Conservation (phyloP, 2,113 vertebrate species). For the Orthonyx spaldingii region DNA sequence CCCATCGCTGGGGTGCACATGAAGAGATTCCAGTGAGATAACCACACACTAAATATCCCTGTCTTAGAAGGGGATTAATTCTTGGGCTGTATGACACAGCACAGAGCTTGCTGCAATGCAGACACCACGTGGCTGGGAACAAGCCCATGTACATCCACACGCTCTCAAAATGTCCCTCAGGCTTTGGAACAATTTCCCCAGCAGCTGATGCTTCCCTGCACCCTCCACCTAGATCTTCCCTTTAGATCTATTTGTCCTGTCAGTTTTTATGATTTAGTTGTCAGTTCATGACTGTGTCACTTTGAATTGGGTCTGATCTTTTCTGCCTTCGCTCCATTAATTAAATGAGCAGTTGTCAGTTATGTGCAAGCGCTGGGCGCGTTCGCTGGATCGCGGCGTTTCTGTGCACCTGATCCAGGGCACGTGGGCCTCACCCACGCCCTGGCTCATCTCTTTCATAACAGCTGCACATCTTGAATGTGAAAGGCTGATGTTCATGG, state of each 20-base stretch:
- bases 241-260: neutral
- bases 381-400: rapidly evolving
- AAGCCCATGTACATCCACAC: neutral
- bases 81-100: constrained; percentile 33
- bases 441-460: neutral
- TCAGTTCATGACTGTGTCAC: neutral
- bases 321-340: neutral
- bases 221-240: neutral
- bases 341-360: neutral
- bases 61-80: neutral
- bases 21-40: neutral
- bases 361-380: rapidly evolving
- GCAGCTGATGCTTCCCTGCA: neutral
- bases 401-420: neutral
- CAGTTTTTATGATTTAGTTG: neutral
- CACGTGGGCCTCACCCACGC: rapidly evolving
- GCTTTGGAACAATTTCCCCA: neutral
- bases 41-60: neutral
- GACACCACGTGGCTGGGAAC: neutral
- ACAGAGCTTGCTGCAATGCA: constrained; percentile 64
- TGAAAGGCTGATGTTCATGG: rapidly evolving
- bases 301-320: neutral
- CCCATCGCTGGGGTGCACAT: neutral
- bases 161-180: neutral
- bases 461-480: neutral